phyloP scores from a whole-genome alignment of 2,113 vertebrate genomes.

The Erpornis zantholeuca region DNA sequence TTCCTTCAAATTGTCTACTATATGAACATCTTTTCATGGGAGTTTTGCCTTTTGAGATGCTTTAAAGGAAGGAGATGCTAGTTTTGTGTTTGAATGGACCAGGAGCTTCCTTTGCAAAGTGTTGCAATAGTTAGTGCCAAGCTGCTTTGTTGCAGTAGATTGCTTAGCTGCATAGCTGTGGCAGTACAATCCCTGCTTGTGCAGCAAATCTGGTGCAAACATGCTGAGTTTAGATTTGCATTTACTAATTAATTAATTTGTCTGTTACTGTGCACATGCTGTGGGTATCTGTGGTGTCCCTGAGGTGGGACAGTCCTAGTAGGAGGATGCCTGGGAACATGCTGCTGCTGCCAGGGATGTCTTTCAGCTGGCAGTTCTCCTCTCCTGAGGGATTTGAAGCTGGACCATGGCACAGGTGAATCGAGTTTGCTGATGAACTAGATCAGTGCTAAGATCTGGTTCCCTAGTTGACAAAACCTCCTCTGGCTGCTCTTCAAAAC shows the following conservation, averaged over 20 bases:
- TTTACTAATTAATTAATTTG: too few relatives aligned
- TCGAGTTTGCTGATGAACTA: neutral
- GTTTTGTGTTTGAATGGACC: neutral
- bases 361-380: neutral
- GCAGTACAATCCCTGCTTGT: neutral
- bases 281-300: neutral
- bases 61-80: neutral
- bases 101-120: neutral
- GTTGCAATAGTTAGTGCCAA: neutral
- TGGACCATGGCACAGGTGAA: neutral
- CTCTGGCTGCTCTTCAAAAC: neutral
- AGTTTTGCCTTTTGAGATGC: neutral
- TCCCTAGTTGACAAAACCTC: neutral
- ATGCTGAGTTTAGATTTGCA: neutral
- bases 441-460: neutral
- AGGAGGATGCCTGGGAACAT: neutral
- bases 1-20: neutral
- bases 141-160: neutral
- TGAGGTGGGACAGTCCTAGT: neutral
- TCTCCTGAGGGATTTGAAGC: neutral
- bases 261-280: neutral
- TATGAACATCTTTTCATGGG: neutral
- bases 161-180: neutral
- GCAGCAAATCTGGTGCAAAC: neutral
- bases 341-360: neutral